phyloP scores from a whole-genome alignment of 2,113 vertebrate species.

The Pygoscelis antarcticus region DNA sequence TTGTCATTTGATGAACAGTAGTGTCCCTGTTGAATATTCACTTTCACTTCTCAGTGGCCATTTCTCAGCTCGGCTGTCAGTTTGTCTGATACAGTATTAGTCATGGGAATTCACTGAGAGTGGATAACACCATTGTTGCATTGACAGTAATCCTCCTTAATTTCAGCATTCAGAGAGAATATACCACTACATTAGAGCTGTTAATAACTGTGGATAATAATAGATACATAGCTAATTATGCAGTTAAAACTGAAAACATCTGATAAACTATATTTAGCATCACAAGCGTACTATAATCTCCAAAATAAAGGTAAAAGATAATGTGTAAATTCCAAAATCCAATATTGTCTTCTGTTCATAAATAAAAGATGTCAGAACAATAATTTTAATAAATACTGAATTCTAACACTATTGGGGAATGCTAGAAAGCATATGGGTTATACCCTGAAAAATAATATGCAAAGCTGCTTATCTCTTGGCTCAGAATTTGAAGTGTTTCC shows the following conservation, averaged over 20 bases:
- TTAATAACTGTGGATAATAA: neutral
- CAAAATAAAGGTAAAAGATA: neutral
- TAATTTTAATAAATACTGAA: neutral
- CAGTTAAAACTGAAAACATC: neutral
- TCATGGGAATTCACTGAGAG: neutral
- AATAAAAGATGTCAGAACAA: neutral
- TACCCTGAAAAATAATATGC: neutral
- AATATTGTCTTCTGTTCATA: neutral
- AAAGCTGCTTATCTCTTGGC: neutral
- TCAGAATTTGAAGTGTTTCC: slow-evolving; percentile 6
- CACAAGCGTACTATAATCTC: neutral
- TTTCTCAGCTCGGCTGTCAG: neutral
- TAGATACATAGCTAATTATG: neutral
- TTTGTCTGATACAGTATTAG: neutral
- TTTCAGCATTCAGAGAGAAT: neutral
- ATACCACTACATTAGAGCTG: neutral
- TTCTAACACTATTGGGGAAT: neutral
- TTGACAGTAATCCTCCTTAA: neutral
- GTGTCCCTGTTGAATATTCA: neutral
- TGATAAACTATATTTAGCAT: neutral
- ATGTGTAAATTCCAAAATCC: neutral
- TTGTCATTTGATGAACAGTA: neutral
- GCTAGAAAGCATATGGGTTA: neutral
- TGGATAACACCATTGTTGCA: neutral
- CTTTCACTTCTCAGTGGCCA: neutral